phyloP scores from a whole-genome alignment of 2,888 invertebrate genomes.

The Trichopria drosophilae region DNA sequence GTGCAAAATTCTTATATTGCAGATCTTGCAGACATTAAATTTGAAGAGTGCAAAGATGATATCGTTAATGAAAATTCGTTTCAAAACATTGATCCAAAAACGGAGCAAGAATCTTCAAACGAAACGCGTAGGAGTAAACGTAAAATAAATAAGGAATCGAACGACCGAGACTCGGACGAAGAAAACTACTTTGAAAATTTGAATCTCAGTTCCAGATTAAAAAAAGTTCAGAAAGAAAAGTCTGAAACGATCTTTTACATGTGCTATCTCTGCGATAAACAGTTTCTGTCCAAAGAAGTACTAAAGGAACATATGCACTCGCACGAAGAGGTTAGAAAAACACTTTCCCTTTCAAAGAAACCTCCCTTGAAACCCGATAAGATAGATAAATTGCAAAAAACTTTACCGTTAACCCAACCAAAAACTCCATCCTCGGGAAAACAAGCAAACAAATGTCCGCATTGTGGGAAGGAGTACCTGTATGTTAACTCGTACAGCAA shows the following conservation, averaged over 20 bases:
- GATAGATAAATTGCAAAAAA: constrained; percentile 15
- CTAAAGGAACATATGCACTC: constrained; percentile 56
- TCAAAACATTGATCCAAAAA: background rate
- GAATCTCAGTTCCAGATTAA: constrained; percentile 52
- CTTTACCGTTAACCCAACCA: constrained; percentile 8
- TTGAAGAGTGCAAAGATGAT: too few species aligned
- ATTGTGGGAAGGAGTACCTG: constrained; percentile 55
- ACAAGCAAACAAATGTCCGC: constrained; percentile 52
- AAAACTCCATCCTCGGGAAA: constrained; percentile 49
- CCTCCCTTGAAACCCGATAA: constrained; percentile 40
- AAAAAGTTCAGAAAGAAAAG: constrained; percentile 44
- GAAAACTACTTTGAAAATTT: constrained; percentile 55
- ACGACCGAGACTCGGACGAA: constrained; percentile 45
- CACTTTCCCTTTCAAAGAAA: constrained; percentile 43
- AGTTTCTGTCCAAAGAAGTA: constrained; percentile 51
- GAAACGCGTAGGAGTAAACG: constrained; percentile 47
- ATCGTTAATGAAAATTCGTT: too few species aligned
- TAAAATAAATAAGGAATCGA: constrained; percentile 32
- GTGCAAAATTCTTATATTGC: too few species aligned
- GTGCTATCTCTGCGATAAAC: constrained; percentile 54
- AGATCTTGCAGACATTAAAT: too few species aligned
- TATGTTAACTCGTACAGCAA: constrained; percentile 55
- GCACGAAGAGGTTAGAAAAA: constrained; percentile 52
- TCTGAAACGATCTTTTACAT: constrained; percentile 49
- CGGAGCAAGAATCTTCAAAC: constrained; percentile 20